phyloP scores from a whole-genome alignment of 1,140 invertebrate genomes.

The Radopholus similis region DNA sequence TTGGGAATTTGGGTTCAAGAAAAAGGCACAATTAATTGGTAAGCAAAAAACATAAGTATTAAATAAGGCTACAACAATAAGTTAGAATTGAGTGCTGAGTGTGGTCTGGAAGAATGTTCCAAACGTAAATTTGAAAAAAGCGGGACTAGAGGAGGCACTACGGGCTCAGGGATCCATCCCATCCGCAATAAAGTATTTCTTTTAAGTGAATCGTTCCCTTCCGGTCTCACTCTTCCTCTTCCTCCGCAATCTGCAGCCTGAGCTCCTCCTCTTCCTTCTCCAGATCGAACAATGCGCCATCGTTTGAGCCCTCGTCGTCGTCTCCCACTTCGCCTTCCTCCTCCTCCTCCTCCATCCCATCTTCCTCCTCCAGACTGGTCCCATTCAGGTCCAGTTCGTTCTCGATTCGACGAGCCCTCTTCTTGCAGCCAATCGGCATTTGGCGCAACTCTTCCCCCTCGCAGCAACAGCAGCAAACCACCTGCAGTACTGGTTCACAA shows the following conservation, averaged over 20 bases:
- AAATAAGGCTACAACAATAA: too few species aligned
- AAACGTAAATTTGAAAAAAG: too few species aligned
- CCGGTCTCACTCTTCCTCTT: constrained; percentile 13
- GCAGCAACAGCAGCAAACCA: constrained; percentile 16
- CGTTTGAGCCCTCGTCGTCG: background rate
- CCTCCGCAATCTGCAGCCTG: constrained; percentile 6
- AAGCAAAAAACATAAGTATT: too few species aligned
- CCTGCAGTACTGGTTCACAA: too few species aligned
- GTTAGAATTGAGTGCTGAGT: too few species aligned
- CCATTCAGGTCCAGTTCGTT: background rate
- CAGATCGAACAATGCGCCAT: background rate
- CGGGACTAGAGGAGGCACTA: too few species aligned
- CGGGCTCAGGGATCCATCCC: too few species aligned
- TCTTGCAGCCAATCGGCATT: constrained; percentile 8
- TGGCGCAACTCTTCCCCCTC: background rate
- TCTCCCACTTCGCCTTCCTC: background rate
- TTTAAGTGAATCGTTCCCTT: too few species aligned
- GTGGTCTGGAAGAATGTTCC: too few species aligned
- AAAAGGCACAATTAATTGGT: too few species aligned
- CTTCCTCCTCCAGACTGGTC: background rate
- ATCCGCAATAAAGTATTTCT: too few species aligned
- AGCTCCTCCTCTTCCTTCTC: constrained; percentile 5
- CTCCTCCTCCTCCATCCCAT: background rate
- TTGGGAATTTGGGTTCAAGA: too few species aligned
- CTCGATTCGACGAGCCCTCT: background rate